Evolutionary conservation across 2,113 vertebrate genomes (phyloP).

Genomic region (Tautogolabrus adspersus): DNA sequence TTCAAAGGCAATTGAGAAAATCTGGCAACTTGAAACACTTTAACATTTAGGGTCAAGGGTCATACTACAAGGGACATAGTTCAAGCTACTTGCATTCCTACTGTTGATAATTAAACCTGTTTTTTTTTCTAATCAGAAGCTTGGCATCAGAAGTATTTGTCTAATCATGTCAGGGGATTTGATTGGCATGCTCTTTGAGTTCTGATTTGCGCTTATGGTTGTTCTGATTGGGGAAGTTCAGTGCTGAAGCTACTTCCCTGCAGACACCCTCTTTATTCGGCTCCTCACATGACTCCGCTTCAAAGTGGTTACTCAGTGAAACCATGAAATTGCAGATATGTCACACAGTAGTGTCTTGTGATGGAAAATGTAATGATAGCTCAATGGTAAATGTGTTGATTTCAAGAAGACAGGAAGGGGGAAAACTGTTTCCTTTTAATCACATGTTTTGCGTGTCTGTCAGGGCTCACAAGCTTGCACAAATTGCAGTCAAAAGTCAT

Average conservation of each 20-base stretch:
- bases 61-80: not conserved
- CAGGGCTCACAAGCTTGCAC: not conserved
- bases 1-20: too few relatives aligned
- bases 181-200: not conserved
- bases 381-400: not conserved
- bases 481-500: slow-evolving; percentile 6
- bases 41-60: too few relatives aligned
- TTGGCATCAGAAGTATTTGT: not conserved
- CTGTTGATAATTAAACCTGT: not conserved
- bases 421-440: slow-evolving; percentile 22
- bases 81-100: not conserved
- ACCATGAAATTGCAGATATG: slow-evolving; percentile 37
- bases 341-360: slow-evolving; percentile 41
- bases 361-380: slow-evolving; percentile 12
- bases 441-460: slow-evolving; percentile 21
- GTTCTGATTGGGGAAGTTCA: slow-evolving; percentile 48
- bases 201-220: not conserved
- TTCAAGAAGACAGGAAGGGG: slow-evolving; percentile 6
- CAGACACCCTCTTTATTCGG: slow-evolving; percentile 46
- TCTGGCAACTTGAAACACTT: too few relatives aligned
- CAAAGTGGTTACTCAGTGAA: slow-evolving; percentile 32
- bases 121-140: not conserved
- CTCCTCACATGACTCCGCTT: slow-evolving; percentile 62
- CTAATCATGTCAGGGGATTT: not conserved
- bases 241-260: slow-evolving; percentile 48